A percentile compares a stretch with the other conserved stretches of the same genome.
These are phyloP conservation scores for Morphnarchus princeps DNA, from an alignment of 2,113 vertebrate genomes.

Conservation along the genomic window DNA sequence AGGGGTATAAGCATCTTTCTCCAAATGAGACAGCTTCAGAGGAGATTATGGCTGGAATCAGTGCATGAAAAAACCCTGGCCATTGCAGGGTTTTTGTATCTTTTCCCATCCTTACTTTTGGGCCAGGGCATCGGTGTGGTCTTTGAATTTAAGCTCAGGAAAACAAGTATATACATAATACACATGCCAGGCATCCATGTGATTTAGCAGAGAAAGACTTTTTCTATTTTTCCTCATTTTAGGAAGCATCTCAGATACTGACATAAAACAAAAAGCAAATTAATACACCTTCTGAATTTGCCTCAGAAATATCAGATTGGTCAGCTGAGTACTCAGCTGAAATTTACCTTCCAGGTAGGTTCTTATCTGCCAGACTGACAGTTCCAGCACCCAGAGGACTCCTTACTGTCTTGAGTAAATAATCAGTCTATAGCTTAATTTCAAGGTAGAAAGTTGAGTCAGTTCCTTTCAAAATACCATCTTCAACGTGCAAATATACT, in stretches of 20 bases:
- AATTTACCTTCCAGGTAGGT: neutral
- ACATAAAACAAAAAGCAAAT: neutral
- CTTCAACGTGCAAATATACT: neutral
- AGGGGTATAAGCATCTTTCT: neutral
- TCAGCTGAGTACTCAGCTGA: neutral
- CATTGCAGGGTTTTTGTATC: neutral
- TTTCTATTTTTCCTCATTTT: neutral
- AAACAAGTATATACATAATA: neutral
- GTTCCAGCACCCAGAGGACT: neutral
- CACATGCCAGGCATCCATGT: neutral
- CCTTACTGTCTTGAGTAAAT: neutral
- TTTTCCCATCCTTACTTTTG: neutral
- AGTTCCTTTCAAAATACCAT: neutral
- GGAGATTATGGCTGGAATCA: neutral
- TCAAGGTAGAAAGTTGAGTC: neutral
- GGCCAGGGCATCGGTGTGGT: neutral
- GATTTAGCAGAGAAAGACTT: neutral
- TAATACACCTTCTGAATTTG: neutral
- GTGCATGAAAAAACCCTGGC: neutral
- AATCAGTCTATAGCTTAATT: neutral
- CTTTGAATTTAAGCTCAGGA: neutral
- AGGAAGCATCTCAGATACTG: neutral
- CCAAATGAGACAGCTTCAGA: neutral
- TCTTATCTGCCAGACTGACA: neutral
- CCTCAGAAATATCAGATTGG: neutral